Evolutionary conservation across 2,113 vertebrate species (phyloP), one percentile per base, ranked within the genome.

Genomic region (Hyla sarda): DNA sequence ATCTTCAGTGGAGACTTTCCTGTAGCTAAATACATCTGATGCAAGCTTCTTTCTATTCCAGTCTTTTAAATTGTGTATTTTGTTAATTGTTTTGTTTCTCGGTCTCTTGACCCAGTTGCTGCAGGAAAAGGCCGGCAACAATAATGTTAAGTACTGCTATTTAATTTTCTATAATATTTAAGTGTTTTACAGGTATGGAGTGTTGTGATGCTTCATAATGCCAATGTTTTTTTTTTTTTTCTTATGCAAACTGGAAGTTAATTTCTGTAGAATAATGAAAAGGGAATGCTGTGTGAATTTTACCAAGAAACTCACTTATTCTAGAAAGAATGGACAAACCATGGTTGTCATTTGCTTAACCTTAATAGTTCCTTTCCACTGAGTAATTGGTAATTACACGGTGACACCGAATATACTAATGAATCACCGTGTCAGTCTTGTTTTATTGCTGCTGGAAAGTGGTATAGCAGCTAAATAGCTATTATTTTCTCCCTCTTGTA

Each of bases 21-120:
- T 88, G 88, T 90, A 84, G 89, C 89, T 88, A 17, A 17, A 13
- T 60, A 67, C 16, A 17, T 2, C 71, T 60, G 71, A 47, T 60
- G 52, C 73, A 58, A 62, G 47, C 32, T 71, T 62, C 47, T 25
- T 78, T 17, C 52, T 56, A 56, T 41, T 25, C 76, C 32, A 58
- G 30, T 72, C 28, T 58, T 73, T 72, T 34, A 5, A 47, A 65
- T 65, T 2, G n/a, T 65, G n/a, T 65, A 47, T 82, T 71, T 69
- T 62, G 52, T 67, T 72, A 52, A 50, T 25, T 54, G 67, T 83
- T 16, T 28, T 23, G 47, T 58, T 65, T 71, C 17, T 71, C 52
- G 37, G 60, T 67, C 65, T 30, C 13, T 83, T n/a, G 30, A 34
- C n/a, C 19, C 11, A 34, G 54, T 73, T 83, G 28, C 82, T 83